Evolutionary conservation across 2,888 invertebrate genomes (phyloP).

Genomic region (Oscheius sp.): DNA sequence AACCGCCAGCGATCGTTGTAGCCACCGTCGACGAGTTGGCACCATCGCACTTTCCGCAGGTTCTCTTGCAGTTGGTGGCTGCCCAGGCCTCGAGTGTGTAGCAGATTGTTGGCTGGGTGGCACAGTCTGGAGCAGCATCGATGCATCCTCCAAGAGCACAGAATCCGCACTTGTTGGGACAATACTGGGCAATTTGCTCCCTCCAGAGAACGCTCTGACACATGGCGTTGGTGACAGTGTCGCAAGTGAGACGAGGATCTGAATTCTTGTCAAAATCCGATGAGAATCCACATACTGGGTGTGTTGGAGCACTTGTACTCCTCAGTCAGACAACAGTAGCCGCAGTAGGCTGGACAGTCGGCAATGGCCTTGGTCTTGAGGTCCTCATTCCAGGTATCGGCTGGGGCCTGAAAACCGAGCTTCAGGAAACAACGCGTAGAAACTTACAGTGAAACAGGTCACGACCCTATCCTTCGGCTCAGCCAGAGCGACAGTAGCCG

Average conservation of each 20-base stretch:
- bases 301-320: constrained; percentile 11
- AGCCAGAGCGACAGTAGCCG: too few species aligned
- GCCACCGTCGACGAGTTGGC: background rate
- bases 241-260: constrained; percentile 26
- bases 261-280: background rate
- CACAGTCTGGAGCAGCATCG: constrained; percentile 23
- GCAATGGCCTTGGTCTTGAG: constrained; percentile 1
- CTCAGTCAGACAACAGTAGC: constrained; percentile 18
- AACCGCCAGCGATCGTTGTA: background rate
- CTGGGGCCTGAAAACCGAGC: too few species aligned
- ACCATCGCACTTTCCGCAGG: constrained; percentile 23
- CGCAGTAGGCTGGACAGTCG: background rate
- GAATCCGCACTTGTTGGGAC: constrained; percentile 36
- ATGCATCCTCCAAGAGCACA: constrained; percentile 30
- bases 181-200: constrained; percentile 22
- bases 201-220: constrained; percentile 27
- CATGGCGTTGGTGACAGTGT: constrained; percentile 24
- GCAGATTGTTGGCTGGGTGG: constrained; percentile 7
- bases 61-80: constrained; percentile 22
- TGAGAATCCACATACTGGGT: background rate
- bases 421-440: too few species aligned
- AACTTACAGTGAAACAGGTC: too few species aligned
- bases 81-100: background rate
- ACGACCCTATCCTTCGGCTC: too few species aligned
- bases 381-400: too few species aligned